Evolutionary conservation across 2,113 vertebrate genomes (phyloP), one percentile per base, ranked within the genome.

Genomic region (Xiphophorus hellerii): DNA sequence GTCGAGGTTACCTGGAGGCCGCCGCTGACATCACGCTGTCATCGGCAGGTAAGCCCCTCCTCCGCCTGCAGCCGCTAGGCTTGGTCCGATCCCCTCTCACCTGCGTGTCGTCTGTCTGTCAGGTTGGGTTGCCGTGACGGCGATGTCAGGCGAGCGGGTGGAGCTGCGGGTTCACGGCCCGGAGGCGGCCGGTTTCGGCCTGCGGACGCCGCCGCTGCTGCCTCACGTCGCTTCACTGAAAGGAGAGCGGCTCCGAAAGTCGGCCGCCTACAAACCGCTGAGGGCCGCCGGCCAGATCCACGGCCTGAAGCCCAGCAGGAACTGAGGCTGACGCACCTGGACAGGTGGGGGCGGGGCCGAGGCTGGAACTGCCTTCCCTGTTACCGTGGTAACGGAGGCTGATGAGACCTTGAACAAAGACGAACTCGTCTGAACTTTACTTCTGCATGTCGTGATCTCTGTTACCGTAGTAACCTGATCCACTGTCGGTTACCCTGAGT

Each of bases 61-160:
- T 13, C 39, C 14, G 12, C 0, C 62, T 39, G 61, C 15, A 5
- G 5, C 28, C 20, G 1, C 20, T 15, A 30, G 14, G 30, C 31
- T 9, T 3, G 4, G 2, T 8, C 12, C 15, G 12, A 11, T n/a
- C 37, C 12, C 29, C 37, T 62, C 31, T 64, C 61, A 28, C 0
- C 33, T 61, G 17, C 35, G 12, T 42, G 12, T 42, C 14, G 39
- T 15, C 39, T 42, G 12, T 15, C 39, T 42, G 12, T 42, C 82
- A 99, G 98, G 98, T 9, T 99, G 97, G 97, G 95, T 98, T 80
- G 93, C 97, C 3, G 94, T 99, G 81, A 98, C 97, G 0, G 95
- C 95, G 39, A 84, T 80, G 0, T 63, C 58, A 0, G 92, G 93
- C 0, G 92, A 95, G n/a, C 88, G 87, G 51, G 12, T 98, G 13